Evolutionary conservation across 2,113 vertebrate genomes (phyloP), one percentile per base, ranked within the genome.

Genomic region (Pyrgilauda ruficollis): DNA sequence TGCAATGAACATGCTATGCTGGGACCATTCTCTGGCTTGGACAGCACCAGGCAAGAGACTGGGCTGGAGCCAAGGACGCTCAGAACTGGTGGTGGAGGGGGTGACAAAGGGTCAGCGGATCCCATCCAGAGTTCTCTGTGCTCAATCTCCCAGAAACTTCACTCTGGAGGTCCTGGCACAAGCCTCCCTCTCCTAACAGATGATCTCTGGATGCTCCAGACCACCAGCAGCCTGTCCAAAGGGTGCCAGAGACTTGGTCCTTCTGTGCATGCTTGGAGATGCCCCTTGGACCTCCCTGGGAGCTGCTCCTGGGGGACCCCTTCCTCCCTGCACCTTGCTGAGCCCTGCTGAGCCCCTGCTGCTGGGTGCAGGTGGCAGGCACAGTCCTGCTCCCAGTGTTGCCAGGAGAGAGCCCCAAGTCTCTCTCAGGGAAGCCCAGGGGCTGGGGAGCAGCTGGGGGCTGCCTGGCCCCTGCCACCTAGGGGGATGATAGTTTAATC

Each of bases 341-440:
- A 78, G 61, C 33, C 44, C 11, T 2, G 31, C 59, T 61, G 23
- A 84, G 23, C 20, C 20, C 1, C 26, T 49, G 47, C 59, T 15
- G 23, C 5, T 7, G 43, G 52, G 17, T 69, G n/a, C 10, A 3
- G 19, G 23, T 2, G 30, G 44, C 41, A 52, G 26, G 27, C 1
- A 0, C 0, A 2, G n/a, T 13, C 31, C 76, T 1, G 3, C 31
- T 23, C 22, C 2, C 1, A 18, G 63, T 37, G 46, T 43, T n/a
- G 35, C 33, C 30, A 26, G 41, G 31, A n/a, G 18, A 58, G 14
- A 39, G 47, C 24, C n/a, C 59, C 2, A 4, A 28, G 37, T 23
- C 72, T 66, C 37, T 20, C 13, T 31, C 72, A 52, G 50, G 59
- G 63, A 24, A 85, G 15, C 24, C 64, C 22, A 17, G 58, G 62